A percentile compares a stretch with the other conserved stretches of the same genome.
Conservation (phyloP, 2,888 invertebrate species). For the Eristalinus sepulchralis region DNA sequence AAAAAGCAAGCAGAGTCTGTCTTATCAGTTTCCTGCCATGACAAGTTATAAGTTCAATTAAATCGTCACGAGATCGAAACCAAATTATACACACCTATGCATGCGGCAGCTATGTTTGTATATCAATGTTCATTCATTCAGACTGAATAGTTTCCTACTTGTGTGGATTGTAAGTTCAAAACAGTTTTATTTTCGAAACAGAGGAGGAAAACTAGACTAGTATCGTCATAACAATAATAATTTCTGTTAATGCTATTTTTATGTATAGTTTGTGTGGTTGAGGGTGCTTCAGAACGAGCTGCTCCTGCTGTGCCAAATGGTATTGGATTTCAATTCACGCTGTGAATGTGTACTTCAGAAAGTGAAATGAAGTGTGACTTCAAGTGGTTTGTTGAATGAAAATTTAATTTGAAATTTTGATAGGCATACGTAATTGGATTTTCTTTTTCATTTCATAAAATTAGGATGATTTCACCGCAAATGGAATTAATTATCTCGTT, state of each 20-base stretch:
- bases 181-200: slow-evolving; percentile 1
- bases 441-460: not conserved
- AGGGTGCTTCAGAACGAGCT: slow-evolving; percentile 19
- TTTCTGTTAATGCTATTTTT: slow-evolving; percentile 34
- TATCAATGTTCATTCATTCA: not conserved
- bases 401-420: not conserved
- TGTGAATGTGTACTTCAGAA: slow-evolving; percentile 1
- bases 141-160: not conserved
- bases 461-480: not conserved
- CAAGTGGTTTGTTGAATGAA: not conserved
- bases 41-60: not conserved
- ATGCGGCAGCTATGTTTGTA: no score
- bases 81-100: no score
- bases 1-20: not conserved
- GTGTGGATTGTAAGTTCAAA: slow-evolving; percentile 13
- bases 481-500: not conserved
- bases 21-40: not conserved
- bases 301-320: slow-evolving; percentile 15
- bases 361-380: not conserved
- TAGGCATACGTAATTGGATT: not conserved
- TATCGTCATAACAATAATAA: not conserved
- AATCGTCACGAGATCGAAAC: not conserved
- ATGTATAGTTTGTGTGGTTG: slow-evolving; percentile 10
- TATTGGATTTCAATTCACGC: slow-evolving; percentile 28
- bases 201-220: not conserved